Evolutionary conservation across 2,797 vertebrate genomes (phyloP), one percentile per base, ranked within the genome.

Genomic region (Acomys russatus): DNA sequence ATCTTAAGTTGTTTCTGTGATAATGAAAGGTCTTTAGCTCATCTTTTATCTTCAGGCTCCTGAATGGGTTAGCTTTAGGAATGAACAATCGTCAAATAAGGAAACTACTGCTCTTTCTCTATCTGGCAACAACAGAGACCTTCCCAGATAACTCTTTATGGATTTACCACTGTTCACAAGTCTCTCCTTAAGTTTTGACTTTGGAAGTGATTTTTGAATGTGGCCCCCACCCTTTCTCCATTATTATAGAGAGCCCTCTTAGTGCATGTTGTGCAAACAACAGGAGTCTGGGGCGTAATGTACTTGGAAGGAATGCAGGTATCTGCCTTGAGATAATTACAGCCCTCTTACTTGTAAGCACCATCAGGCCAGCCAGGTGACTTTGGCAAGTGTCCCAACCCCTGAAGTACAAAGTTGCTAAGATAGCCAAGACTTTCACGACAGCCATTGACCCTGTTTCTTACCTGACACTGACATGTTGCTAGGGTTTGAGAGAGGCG

Each of bases 61-160:
- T 71, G 23, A 38, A 78, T 14, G 76, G 61, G 20, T 92, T 49
- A 64, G 92, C 87, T 93, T 88, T 63, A 56, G 79, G 59, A 95
- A 35, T 56, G 35, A 79, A 35, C 68, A 35, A 2, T 95, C 90
- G 30, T 86, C 74, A 74, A 79, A 38, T 68, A 90, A 95, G 74
- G 33, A 38, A 84, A 77, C 14, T 79, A 30, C 54, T 89, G 83
- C 76, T 94, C 30, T 92, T 25, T 61, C 4, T 17, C 1, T 86
- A n/a, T 89, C 35, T 23, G 76, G 54, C 66, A 15, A 76, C 23
- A 61, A 14, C 30, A 90, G 88, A 86, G 68, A 49, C 22, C 20
- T 30, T 3, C 4, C 30, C 1, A 12, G 17, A 35, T 51, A 92
- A 64, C 11, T 56, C 61, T 51, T 28, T 28, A 8, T 49, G 68